Conservation (phyloP, 30 jellyfish, hydroid and myxozoan species). For the Sanderia malayensis region DNA sequence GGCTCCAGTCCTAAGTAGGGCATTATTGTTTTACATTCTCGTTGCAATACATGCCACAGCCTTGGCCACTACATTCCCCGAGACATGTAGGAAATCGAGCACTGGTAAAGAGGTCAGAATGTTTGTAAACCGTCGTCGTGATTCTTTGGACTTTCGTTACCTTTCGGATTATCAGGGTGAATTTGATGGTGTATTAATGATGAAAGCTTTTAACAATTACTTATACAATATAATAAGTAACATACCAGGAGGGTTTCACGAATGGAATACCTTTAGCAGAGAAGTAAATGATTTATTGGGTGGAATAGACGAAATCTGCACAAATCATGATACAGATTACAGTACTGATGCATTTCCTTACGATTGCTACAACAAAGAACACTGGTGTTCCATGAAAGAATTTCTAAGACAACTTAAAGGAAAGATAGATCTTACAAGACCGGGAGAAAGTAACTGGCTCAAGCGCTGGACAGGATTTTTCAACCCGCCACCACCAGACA, state of each 20-base stretch:
- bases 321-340: conserved; percentile 8
- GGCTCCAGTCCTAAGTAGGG: no score
- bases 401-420: not conserved
- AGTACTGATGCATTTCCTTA: conserved; percentile 22
- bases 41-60: no score
- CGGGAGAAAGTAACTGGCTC: not conserved
- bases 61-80: not conserved
- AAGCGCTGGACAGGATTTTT: not conserved
- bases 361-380: conserved; percentile 19
- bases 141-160: not conserved
- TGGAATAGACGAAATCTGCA: not conserved
- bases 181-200: not conserved
- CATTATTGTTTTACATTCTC: not conserved
- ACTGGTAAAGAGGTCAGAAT: not conserved
- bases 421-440: not conserved
- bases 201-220: not conserved
- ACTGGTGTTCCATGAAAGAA: conserved; percentile 17
- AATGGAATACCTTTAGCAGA: not conserved
- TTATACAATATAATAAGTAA: not conserved
- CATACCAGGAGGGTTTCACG: not conserved
- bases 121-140: not conserved
- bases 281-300: not conserved
- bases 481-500: not conserved
- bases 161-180: not conserved
- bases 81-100: not conserved